Percentiles rank a stretch among this genome's conserved stretches.
These are phyloP conservation scores for Caenorhabditis tropicalis DNA, from an alignment of 1,140 invertebrate species.

Conservation along the genomic window DNA sequence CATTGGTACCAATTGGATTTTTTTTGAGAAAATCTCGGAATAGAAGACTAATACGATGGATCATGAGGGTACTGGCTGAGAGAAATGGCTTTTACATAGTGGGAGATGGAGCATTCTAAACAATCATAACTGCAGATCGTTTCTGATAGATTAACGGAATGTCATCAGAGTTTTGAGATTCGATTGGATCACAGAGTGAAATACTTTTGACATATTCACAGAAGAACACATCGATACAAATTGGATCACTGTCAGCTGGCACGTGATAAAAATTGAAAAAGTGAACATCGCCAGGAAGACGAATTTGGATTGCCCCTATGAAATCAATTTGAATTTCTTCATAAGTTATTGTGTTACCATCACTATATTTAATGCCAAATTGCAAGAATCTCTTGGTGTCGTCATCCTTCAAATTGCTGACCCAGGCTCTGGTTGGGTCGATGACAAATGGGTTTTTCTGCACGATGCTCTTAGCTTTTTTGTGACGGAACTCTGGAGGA, in stretches of 20 bases:
- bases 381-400: neutral
- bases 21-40: too few relatives aligned
- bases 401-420: neutral
- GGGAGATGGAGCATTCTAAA: too few relatives aligned
- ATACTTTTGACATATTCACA: neutral
- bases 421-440: neutral
- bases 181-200: neutral
- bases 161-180: too few relatives aligned
- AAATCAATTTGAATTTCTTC: neutral
- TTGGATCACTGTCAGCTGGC: neutral
- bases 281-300: neutral
- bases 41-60: too few relatives aligned
- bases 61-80: too few relatives aligned
- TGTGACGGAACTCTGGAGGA: neutral
- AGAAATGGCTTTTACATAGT: too few relatives aligned
- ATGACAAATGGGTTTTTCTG: neutral
- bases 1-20: too few relatives aligned
- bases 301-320: neutral
- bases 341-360: neutral
- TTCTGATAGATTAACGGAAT: neutral
- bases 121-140: neutral
- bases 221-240: neutral
- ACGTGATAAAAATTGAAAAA: neutral
- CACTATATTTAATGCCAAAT: neutral
- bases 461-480: neutral